These are phyloP conservation scores for Muschampia plurimacula DNA, from an alignment of 2,888 invertebrate species.

Conservation along the genomic window DNA sequence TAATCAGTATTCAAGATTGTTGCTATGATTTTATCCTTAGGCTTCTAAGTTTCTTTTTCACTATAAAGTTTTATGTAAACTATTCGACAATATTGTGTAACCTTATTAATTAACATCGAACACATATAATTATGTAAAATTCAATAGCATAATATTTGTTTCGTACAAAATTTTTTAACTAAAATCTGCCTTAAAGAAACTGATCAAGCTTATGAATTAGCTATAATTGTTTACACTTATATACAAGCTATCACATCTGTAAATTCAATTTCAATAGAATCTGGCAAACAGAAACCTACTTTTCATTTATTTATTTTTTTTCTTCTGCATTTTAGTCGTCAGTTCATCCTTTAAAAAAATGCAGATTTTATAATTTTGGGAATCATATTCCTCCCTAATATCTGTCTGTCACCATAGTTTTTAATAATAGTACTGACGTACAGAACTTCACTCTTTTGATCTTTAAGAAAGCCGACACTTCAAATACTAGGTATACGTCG, in stretches of 20 bases:
- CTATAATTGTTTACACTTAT: constrained; percentile 9
- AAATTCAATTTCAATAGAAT: not conserved
- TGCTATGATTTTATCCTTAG: no score
- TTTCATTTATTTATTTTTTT: not conserved
- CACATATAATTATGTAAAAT: not conserved
- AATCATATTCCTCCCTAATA: not conserved
- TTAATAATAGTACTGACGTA: no score
- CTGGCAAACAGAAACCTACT: not conserved
- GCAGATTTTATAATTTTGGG: not conserved
- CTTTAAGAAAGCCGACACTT: no score
- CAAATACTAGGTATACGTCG: no score
- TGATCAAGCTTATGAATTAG: constrained; percentile 28
- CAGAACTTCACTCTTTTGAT: no score
- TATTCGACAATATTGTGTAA: no score
- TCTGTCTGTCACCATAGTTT: no score
- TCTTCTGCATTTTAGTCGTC: not conserved
- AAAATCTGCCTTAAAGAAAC: constrained; percentile 17
- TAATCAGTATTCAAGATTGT: not conserved
- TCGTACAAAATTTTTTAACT: not conserved
- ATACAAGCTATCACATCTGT: constrained; percentile 2
- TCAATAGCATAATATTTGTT: not conserved
- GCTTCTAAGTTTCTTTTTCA: not conserved
- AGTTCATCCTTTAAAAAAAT: no score
- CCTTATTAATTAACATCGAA: no score
- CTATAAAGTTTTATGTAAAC: not conserved